Evolutionary conservation across 1,140 invertebrate species (phyloP).

Genomic region (Apis laboriosa): DNA sequence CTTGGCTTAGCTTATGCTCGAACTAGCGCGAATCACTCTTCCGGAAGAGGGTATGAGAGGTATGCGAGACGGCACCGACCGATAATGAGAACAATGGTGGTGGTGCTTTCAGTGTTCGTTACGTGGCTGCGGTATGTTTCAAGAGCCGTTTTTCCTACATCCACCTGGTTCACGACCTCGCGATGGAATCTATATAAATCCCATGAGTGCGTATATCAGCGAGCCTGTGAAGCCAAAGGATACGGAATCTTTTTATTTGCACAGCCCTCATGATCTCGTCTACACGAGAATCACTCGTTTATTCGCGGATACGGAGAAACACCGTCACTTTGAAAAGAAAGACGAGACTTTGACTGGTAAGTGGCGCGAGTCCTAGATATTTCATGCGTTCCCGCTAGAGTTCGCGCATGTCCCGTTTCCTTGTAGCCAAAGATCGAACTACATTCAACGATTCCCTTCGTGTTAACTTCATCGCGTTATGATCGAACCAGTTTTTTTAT

Average conservation of each 20-base stretch:
- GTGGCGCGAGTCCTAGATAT: constrained; percentile 70
- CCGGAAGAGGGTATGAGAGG: constrained; percentile 41
- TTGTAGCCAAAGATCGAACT: no score
- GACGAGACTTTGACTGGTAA: constrained; percentile 79
- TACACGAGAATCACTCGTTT: constrained; percentile 90
- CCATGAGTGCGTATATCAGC: constrained; percentile 83
- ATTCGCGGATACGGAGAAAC: constrained; percentile 82
- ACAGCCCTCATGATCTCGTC: constrained; percentile 88
- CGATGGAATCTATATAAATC: constrained; percentile 90
- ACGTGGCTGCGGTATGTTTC: constrained; percentile 77
- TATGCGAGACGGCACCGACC: constrained; percentile 20
- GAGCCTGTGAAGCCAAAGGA: constrained; percentile 72
- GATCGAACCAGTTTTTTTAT: no score
- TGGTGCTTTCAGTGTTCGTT: constrained; percentile 71
- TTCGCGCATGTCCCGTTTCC: neutral
- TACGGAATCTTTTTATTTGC: constrained; percentile 91
- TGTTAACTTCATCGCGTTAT: neutral
- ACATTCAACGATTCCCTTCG: no score
- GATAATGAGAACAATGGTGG: constrained; percentile 18
- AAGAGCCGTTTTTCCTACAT: constrained; percentile 80
- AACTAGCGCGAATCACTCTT: constrained; percentile 22
- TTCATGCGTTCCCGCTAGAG: neutral
- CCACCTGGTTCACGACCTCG: constrained; percentile 82
- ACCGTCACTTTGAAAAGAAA: constrained; percentile 73
- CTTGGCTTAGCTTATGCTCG: neutral